Evolutionary conservation across 2,888 invertebrate species (phyloP).

Genomic region (Zonitis immaculata): DNA sequence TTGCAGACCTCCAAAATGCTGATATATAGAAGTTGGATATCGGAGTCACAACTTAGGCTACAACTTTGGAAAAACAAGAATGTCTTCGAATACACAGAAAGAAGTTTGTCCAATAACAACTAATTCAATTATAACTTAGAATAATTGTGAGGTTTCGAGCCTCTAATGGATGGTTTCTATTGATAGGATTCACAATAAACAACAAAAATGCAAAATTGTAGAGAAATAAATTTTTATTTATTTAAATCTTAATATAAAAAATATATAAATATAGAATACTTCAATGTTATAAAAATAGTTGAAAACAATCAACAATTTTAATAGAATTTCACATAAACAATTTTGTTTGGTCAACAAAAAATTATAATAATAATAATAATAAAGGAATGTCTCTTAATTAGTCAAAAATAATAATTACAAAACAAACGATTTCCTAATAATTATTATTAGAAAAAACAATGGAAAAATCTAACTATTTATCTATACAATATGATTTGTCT

Average conservation of each 20-base stretch:
- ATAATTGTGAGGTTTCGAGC: too few relatives aligned
- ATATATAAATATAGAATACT: slow-evolving; percentile 17
- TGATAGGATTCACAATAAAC: background rate
- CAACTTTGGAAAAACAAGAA: too few relatives aligned
- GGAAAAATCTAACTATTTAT: background rate
- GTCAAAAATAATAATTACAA: background rate
- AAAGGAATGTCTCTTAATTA: slow-evolving; percentile 6
- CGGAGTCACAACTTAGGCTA: too few relatives aligned
- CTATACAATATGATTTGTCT: slow-evolving; percentile 7
- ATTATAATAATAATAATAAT: too few relatives aligned
- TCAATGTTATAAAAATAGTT: slow-evolving; percentile 8
- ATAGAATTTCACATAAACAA: background rate
- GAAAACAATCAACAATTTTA: background rate
- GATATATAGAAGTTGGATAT: too few relatives aligned
- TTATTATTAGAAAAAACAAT: background rate
- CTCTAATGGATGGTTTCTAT: too few relatives aligned
- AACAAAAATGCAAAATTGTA: background rate
- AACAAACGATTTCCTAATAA: background rate
- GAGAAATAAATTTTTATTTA: slow-evolving; percentile 15
- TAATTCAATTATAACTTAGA: too few relatives aligned
- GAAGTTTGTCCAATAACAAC: too few relatives aligned
- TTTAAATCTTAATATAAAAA: slow-evolving; percentile 17
- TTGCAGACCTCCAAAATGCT: too few relatives aligned
- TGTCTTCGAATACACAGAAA: too few relatives aligned
- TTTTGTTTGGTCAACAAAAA: background rate